A percentile compares a stretch with the other conserved stretches of the same genome.
phyloP scores from a whole-genome alignment of 2,113 vertebrate species.

The Columba livia region DNA sequence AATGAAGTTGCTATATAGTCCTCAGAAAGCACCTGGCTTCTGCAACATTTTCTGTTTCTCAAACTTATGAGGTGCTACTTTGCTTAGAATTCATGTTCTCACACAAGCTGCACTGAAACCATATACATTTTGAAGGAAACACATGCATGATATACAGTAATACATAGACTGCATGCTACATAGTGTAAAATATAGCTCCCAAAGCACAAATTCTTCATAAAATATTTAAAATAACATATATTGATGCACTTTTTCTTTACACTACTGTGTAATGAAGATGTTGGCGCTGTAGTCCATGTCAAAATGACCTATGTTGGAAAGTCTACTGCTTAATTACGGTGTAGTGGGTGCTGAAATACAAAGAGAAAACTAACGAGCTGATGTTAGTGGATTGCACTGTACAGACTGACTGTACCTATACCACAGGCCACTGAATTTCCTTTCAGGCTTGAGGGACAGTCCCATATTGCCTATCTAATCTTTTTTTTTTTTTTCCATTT shows the following conservation, averaged over 20 bases:
- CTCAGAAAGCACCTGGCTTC: background rate
- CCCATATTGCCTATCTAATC: background rate
- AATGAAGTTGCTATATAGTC: background rate
- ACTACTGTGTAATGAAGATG: background rate
- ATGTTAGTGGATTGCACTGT: background rate
- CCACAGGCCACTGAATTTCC: background rate
- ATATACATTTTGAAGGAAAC: constrained; percentile 34
- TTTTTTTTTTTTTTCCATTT: background rate
- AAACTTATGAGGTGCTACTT: constrained; percentile 28
- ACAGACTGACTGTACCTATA: background rate
- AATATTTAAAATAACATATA: background rate
- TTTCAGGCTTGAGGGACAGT: background rate
- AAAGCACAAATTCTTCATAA: background rate
- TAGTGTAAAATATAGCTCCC: background rate
- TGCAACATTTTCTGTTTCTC: background rate
- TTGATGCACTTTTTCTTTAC: background rate
- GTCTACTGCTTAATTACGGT: background rate
- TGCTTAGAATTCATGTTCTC: constrained; percentile 37
- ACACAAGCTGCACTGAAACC: background rate
- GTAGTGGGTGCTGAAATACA: background rate
- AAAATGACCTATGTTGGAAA: background rate
- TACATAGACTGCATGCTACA: background rate
- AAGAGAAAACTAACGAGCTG: background rate
- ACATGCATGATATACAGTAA: background rate
- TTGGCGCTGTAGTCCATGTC: background rate